Evolutionary conservation across 2,113 vertebrate genomes (phyloP).

Genomic region (Rhinoderma darwinii): DNA sequence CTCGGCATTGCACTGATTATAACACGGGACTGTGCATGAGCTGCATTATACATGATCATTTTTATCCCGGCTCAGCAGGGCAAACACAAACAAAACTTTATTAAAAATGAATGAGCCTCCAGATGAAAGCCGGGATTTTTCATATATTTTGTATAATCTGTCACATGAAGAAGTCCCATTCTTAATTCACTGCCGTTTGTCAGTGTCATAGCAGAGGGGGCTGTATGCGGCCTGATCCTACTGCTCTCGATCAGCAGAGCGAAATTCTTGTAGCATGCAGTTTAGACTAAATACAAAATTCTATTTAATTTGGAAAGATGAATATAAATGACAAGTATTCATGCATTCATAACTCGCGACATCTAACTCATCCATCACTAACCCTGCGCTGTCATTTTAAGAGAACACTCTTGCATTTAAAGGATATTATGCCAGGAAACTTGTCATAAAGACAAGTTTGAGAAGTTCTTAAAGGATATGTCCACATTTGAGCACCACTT

Average conservation of each 20-base stretch:
- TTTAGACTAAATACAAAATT: background rate
- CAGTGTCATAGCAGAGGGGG: background rate
- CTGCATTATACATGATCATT: background rate
- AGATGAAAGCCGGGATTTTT: background rate
- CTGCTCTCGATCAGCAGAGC: background rate
- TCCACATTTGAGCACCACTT: background rate
- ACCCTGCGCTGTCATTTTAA: background rate
- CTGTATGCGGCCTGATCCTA: background rate
- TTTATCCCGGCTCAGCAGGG: background rate
- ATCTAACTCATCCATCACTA: background rate
- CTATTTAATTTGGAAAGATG: background rate
- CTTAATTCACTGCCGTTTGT: constrained; percentile 17
- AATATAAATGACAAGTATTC: background rate
- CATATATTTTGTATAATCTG: constrained; percentile 32
- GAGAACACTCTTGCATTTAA: background rate
- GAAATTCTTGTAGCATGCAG: background rate
- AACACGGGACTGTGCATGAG: background rate
- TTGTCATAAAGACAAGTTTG: background rate
- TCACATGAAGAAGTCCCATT: background rate
- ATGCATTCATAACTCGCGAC: background rate
- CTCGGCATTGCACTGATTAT: background rate
- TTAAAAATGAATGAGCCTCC: constrained; percentile 13
- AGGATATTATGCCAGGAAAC: background rate
- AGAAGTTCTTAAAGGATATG: background rate
- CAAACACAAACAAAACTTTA: constrained; percentile 21